A percentile compares a stretch with the other conserved stretches of the same genome.
These are phyloP conservation scores for Anser cygnoides DNA, from an alignment of 2,113 vertebrate species.

Conservation along the genomic window DNA sequence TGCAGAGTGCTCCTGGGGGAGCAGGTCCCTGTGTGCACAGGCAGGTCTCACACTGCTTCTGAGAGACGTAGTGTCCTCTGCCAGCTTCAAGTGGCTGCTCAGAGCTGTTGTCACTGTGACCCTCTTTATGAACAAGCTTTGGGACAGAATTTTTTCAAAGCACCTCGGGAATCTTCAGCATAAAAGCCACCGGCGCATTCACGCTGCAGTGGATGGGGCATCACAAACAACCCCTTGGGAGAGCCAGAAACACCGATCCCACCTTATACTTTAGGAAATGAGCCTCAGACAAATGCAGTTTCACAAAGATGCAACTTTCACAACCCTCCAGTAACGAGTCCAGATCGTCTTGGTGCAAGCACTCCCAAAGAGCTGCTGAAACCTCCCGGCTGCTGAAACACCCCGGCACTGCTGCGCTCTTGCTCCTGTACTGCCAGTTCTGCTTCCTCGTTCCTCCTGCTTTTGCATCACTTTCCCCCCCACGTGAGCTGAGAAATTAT, in stretches of 20 bases:
- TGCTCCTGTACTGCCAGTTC: neutral
- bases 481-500: neutral
- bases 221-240: neutral
- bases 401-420: no score
- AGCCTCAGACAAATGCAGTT: neutral
- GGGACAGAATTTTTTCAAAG: neutral
- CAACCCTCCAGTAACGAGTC: accelerated
- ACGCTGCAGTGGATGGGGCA: neutral
- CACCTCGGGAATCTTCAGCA: neutral
- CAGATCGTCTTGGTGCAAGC: accelerated
- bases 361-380: neutral
- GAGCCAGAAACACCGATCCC: neutral
- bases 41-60: neutral
- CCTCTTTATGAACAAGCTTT: neutral
- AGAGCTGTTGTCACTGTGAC: neutral
- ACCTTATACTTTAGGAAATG: accelerated
- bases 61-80: neutral
- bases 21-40: neutral
- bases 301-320: neutral
- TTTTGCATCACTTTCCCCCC: neutral
- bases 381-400: accelerated
- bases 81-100: neutral
- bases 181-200: neutral
- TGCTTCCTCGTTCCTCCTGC: neutral
- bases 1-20: neutral